A percentile compares a stretch with the other conserved stretches of the same genome.
Evolutionary conservation across 2,797 vertebrate species (phyloP).

Genomic region (Philypnodon macrostomus): DNA sequence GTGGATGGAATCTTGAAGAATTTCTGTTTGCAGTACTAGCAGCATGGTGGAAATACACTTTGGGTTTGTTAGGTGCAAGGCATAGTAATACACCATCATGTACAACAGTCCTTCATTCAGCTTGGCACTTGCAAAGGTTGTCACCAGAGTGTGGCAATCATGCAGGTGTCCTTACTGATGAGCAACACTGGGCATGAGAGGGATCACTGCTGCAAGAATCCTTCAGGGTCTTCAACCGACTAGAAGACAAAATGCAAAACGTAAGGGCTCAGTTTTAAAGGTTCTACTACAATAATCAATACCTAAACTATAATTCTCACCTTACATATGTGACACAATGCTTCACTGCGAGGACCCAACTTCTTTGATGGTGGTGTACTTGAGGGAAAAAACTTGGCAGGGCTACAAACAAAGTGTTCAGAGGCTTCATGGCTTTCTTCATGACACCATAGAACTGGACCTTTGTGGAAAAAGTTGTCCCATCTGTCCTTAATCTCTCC

Average conservation of each 20-base stretch:
- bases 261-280: slow-evolving; percentile 14
- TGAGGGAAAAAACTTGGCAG: slow-evolving; percentile 12
- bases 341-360: slow-evolving; percentile 14
- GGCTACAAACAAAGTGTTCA: slow-evolving; percentile 18
- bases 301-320: slow-evolving; percentile 12
- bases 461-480: slow-evolving; percentile 18
- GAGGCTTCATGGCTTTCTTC: slow-evolving; percentile 34
- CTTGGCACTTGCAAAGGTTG: slow-evolving; percentile 21
- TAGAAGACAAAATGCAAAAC: slow-evolving; percentile 16
- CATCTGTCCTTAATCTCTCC: slow-evolving; percentile 20
- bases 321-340: slow-evolving; percentile 31
- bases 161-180: slow-evolving; percentile 25
- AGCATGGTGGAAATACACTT: not conserved
- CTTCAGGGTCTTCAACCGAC: slow-evolving; percentile 19
- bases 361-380: slow-evolving; percentile 14
- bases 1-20: not conserved
- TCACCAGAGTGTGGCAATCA: slow-evolving; percentile 29
- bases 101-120: slow-evolving; percentile 30
- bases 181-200: slow-evolving; percentile 23
- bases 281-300: no score
- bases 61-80: not conserved
- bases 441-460: slow-evolving; percentile 31
- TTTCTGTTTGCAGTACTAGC: not conserved
- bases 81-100: slow-evolving; percentile 9
- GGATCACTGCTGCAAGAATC: slow-evolving; percentile 9